Percentiles rank a stretch among this genome's conserved stretches.
These are phyloP conservation scores for Didymodactylos carnosus DNA, from an alignment of 2,888 invertebrate species.

Conservation along the genomic window DNA sequence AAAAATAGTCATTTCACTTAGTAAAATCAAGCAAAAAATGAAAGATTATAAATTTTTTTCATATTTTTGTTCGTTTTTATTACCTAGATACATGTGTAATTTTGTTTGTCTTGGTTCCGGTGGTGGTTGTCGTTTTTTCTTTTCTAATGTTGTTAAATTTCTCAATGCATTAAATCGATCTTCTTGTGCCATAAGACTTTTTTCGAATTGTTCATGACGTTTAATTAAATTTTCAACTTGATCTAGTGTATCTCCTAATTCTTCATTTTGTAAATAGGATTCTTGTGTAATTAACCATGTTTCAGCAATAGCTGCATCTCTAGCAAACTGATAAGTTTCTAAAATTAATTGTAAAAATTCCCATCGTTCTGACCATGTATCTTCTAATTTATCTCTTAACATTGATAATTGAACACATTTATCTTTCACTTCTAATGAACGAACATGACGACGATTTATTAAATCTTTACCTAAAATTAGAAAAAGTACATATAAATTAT, in stretches of 20 bases:
- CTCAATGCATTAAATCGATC: slow-evolving; percentile 94
- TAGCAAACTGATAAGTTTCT: slow-evolving; percentile 98
- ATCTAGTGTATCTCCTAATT: slow-evolving; percentile 89
- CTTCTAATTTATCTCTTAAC: slow-evolving; percentile 53
- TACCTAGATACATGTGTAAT: background rate
- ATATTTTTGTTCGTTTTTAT: too few species aligned
- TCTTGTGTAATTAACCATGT: slow-evolving; percentile 98
- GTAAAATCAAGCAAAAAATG: too few species aligned
- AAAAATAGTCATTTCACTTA: too few species aligned
- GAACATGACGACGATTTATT: background rate
- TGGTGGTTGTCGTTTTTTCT: background rate
- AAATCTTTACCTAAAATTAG: slow-evolving; percentile 20
- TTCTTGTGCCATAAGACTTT: slow-evolving; percentile 93
- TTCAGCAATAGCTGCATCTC: slow-evolving; percentile 97
- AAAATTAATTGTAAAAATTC: slow-evolving; percentile 88
- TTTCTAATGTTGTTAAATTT: slow-evolving; percentile 70
- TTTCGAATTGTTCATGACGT: slow-evolving; percentile 99
- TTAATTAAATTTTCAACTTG: slow-evolving; percentile 96
- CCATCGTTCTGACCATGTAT: slow-evolving; percentile 88
- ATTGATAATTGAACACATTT: slow-evolving; percentile 72
- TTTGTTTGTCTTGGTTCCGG: background rate
- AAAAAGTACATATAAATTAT: too few species aligned
- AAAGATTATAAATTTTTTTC: too few species aligned
- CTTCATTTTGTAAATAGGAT: slow-evolving; percentile 84
- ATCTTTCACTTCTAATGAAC: slow-evolving; percentile 59